These are phyloP conservation scores for Neelides sp. DNA, from an alignment of 1,140 invertebrate genomes.

Conservation along the genomic window DNA sequence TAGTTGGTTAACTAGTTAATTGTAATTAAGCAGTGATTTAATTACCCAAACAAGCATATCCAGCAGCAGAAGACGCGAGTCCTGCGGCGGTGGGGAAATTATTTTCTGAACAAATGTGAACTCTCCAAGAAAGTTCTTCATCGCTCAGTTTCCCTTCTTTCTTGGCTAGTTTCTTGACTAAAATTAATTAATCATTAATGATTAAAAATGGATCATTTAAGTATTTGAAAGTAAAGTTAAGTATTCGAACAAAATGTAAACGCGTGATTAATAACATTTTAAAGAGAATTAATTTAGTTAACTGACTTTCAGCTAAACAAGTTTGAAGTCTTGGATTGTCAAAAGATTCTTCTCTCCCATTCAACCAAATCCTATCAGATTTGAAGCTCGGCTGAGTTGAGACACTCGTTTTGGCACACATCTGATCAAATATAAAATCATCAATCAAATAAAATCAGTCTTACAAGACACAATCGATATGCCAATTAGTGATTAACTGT, in stretches of 20 bases:
- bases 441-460: neutral
- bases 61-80: constrained; percentile 92
- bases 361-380: constrained; percentile 75
- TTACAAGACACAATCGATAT: constrained; percentile 1
- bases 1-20: neutral
- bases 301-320: constrained; percentile 62
- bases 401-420: constrained; percentile 82
- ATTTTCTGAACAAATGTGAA: constrained; percentile 85
- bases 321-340: constrained; percentile 58
- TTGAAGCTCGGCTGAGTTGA: constrained; percentile 54
- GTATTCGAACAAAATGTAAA: neutral
- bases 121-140: constrained; percentile 47
- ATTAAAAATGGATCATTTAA: neutral
- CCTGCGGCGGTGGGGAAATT: constrained; percentile 99
- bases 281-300: neutral
- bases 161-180: constrained; percentile 30
- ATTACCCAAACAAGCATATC: constrained; percentile 75
- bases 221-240: neutral
- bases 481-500: too few relatives aligned
- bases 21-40: neutral
- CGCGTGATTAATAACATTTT: neutral
- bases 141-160: constrained; percentile 39
- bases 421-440: constrained; percentile 40
- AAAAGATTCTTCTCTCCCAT: constrained; percentile 63
- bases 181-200: constrained; percentile 1